A percentile compares a stretch with the other conserved stretches of the same genome.
These are phyloP conservation scores for Prunella strophiata DNA, from an alignment of 2,797 vertebrate species.

Conservation along the genomic window DNA sequence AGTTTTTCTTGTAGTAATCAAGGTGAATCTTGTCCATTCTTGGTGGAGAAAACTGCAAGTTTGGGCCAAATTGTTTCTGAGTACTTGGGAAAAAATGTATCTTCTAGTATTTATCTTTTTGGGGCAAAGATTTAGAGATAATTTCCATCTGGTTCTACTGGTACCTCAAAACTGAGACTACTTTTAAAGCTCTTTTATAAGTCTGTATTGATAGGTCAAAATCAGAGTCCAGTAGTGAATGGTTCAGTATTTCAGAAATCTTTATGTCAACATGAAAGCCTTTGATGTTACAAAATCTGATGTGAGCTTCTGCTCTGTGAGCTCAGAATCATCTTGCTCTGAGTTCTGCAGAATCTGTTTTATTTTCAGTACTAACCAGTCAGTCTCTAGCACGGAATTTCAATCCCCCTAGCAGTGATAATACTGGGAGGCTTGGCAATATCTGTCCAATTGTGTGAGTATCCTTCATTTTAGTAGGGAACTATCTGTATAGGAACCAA, in stretches of 20 bases:
- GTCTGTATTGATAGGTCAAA: neutral
- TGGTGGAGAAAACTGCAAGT: neutral
- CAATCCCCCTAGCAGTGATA: neutral
- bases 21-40: neutral
- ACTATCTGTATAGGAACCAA: neutral
- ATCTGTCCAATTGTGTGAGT: neutral
- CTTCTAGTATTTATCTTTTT: neutral
- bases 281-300: rapidly evolving
- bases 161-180: neutral
- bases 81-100: neutral
- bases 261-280: neutral
- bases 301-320: neutral
- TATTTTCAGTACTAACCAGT: neutral
- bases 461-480: neutral
- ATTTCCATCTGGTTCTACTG: neutral
- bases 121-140: neutral
- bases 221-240: neutral
- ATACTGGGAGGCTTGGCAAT: neutral
- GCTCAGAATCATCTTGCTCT: neutral
- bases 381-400: neutral
- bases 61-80: neutral
- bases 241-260: neutral
- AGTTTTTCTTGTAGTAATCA: neutral
- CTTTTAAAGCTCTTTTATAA: neutral
- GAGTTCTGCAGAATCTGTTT: neutral